phyloP scores from a whole-genome alignment of 2,797 vertebrate genomes.

The Steatocranus sp. region DNA sequence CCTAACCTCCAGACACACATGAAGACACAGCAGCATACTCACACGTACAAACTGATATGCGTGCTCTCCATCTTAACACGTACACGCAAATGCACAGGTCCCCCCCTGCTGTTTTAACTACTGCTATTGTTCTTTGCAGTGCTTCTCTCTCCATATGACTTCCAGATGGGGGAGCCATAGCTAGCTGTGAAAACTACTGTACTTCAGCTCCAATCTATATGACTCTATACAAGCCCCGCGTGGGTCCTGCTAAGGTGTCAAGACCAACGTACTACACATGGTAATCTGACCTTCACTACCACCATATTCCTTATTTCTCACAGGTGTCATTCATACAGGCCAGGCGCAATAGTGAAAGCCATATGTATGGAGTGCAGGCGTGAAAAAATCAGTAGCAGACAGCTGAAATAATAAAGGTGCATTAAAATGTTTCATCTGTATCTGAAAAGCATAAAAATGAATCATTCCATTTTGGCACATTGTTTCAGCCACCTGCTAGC shows the following conservation, averaged over 20 bases:
- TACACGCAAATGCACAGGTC: slow-evolving; percentile 12
- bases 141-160: slow-evolving; percentile 43
- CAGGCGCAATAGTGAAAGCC: neutral
- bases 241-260: slow-evolving; percentile 57
- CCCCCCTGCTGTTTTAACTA: slow-evolving; percentile 34
- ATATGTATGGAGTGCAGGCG: neutral
- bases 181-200: slow-evolving; percentile 53
- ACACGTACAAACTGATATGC: slow-evolving; percentile 37
- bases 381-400: neutral
- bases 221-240: slow-evolving; percentile 39
- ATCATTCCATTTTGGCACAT: neutral
- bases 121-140: slow-evolving; percentile 50
- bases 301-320: slow-evolving; percentile 16
- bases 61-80: slow-evolving; percentile 10
- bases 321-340: slow-evolving; percentile 35
- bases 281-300: slow-evolving; percentile 51
- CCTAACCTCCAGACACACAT: slow-evolving; percentile 9
- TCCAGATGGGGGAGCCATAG: slow-evolving; percentile 56
- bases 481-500: neutral
- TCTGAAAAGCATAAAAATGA: neutral
- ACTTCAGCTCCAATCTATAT: slow-evolving; percentile 46
- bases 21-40: slow-evolving; percentile 25
- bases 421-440: neutral
- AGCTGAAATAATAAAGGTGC: neutral
- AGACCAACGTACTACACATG: slow-evolving; percentile 50